A percentile compares a stretch with the other conserved stretches of the same genome.
These are phyloP conservation scores for Dascillus cervinus DNA, from an alignment of 2,888 invertebrate species.

Conservation along the genomic window DNA sequence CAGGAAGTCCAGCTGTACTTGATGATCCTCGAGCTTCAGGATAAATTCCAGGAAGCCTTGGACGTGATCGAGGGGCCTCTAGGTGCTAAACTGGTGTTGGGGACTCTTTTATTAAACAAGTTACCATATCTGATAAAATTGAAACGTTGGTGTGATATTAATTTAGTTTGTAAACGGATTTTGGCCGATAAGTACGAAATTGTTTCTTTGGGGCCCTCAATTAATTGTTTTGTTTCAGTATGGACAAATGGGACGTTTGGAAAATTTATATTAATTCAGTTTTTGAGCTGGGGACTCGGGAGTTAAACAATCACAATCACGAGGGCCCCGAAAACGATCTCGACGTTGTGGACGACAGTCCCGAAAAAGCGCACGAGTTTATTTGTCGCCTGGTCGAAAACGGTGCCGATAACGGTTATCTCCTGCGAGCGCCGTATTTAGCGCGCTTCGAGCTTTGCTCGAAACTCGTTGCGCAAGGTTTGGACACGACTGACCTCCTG, in stretches of 20 bases:
- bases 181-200: conserved; percentile 69
- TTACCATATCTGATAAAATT: conserved; percentile 68
- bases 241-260: conserved; percentile 68
- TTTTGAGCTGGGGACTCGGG: conserved; percentile 43
- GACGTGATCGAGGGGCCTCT: conserved; percentile 73
- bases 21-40: conserved; percentile 74
- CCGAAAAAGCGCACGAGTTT: conserved; percentile 42
- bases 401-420: conserved; percentile 41
- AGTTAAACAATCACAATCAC: conserved; percentile 28
- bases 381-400: conserved; percentile 39
- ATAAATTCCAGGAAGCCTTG: conserved; percentile 74
- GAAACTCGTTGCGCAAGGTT: conserved; percentile 48
- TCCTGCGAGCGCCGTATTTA: conserved; percentile 72
- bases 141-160: conserved; percentile 66
- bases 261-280: conserved; percentile 65
- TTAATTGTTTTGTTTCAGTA: conserved; percentile 36
- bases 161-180: conserved; percentile 64
- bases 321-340: conserved; percentile 23
- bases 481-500: conserved; percentile 48
- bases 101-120: conserved; percentile 59
- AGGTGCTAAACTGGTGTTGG: conserved; percentile 59
- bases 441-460: conserved; percentile 72
- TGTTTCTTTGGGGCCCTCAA: too few species aligned
- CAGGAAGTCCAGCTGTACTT: conserved; percentile 89
- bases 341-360: conserved; percentile 34